Percentiles rank a stretch among this genome's conserved stretches.
These are phyloP conservation scores for Brachyhypopomus occidentalis DNA, from an alignment of 2,113 vertebrate species.

Conservation along the genomic window DNA sequence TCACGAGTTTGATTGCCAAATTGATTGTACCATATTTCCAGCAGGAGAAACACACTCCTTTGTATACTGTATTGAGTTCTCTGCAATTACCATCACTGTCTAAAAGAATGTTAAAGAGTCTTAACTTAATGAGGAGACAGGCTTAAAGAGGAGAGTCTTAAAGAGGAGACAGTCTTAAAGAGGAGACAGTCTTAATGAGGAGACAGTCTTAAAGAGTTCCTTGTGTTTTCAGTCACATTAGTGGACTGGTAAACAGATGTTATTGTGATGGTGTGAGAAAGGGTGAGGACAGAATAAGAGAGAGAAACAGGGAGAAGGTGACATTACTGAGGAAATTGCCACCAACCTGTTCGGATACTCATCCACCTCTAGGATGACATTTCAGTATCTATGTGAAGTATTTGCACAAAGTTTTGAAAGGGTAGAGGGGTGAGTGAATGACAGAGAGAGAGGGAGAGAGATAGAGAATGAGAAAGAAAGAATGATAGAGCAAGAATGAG, in stretches of 20 bases:
- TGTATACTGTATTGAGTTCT: too few species aligned
- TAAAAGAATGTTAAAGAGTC: too few species aligned
- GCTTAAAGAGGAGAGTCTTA: too few species aligned
- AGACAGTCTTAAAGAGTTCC: background rate
- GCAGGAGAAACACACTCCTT: too few species aligned
- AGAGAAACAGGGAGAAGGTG: slow-evolving; percentile 10
- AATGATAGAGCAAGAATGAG: slow-evolving; percentile 2
- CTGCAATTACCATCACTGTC: too few species aligned
- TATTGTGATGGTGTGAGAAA: slow-evolving; percentile 20
- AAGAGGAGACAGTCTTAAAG: background rate
- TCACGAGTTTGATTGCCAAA: too few species aligned
- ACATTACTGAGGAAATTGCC: slow-evolving; percentile 43
- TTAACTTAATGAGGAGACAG: too few species aligned
- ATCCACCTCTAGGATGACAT: slow-evolving; percentile 34
- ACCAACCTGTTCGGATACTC: slow-evolving; percentile 20
- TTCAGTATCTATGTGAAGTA: slow-evolving; percentile 28
- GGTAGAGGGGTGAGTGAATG: background rate
- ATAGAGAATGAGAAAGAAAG: background rate
- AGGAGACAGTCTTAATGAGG: background rate
- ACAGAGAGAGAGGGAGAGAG: slow-evolving; percentile 21
- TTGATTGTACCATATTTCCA: too few species aligned
- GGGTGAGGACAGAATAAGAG: slow-evolving; percentile 26
- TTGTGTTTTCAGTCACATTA: slow-evolving; percentile 19
- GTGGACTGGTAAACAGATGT: slow-evolving; percentile 38
- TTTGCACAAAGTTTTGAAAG: slow-evolving; percentile 33